Percentiles rank a stretch among this genome's conserved stretches.
Conservation (phyloP, 2,888 invertebrate genomes). For the Chymomyza amoena region DNA sequence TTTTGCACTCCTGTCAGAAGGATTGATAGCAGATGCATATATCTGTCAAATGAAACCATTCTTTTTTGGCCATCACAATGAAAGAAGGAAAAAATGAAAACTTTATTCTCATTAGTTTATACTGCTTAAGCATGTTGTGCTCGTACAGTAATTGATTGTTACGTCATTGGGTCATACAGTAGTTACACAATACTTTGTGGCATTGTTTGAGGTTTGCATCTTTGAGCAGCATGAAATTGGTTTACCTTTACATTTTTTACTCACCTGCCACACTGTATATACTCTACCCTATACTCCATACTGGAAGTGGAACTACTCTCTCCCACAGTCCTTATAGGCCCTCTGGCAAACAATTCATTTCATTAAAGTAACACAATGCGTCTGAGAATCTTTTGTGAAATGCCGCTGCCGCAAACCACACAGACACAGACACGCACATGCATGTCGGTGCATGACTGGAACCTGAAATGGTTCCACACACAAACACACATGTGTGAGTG, state of each 20-base stretch:
- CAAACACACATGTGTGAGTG: not conserved
- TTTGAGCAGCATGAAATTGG: conserved; percentile 23
- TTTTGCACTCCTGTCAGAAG: too few relatives aligned
- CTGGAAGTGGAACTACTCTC: not conserved
- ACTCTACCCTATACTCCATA: not conserved
- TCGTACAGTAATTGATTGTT: not conserved
- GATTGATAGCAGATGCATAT: too few relatives aligned
- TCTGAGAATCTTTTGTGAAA: conserved; percentile 46
- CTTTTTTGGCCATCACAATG: too few relatives aligned
- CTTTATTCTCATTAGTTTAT: not conserved
- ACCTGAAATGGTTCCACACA: conserved; percentile 21
- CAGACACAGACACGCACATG: not conserved
- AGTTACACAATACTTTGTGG: conserved; percentile 28
- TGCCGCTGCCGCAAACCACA: conserved; percentile 48
- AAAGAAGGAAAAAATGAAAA: not conserved
- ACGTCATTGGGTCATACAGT: not conserved
- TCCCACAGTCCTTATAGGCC: conserved; percentile 41
- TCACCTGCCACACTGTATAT: not conserved
- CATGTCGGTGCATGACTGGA: conserved; percentile 30
- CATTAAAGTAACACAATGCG: conserved; percentile 65
- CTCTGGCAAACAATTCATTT: conserved; percentile 53
- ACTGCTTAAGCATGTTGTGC: not conserved
- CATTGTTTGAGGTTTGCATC: conserved; percentile 34
- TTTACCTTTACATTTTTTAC: conserved; percentile 50
- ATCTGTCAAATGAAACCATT: too few relatives aligned